Percentiles rank a stretch among this genome's conserved stretches.
Evolutionary conservation across 1,140 invertebrate genomes (phyloP).

Genomic region (Notospermus geniculatus): DNA sequence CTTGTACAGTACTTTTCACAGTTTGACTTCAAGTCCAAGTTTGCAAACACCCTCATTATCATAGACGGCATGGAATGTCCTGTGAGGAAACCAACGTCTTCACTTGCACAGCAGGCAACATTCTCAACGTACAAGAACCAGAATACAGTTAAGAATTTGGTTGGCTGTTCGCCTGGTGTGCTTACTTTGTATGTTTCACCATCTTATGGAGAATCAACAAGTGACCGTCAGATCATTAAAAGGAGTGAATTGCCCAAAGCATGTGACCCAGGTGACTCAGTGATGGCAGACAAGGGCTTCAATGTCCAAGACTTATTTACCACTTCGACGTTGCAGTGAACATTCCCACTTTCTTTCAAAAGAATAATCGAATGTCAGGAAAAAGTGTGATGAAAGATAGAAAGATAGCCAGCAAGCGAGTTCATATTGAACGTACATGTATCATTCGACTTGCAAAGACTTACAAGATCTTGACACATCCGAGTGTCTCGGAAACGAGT

Average conservation of each 20-base stretch:
- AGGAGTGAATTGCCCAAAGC: constrained; percentile 5
- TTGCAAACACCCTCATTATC: constrained; percentile 35
- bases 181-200: constrained; percentile 14
- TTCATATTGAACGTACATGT: constrained; percentile 21
- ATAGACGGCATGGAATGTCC: constrained; percentile 39
- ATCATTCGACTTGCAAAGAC: constrained; percentile 18
- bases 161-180: constrained; percentile 28
- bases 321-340: constrained; percentile 10
- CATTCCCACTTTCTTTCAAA: constrained; percentile 13
- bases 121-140: constrained; percentile 41
- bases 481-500: not conserved
- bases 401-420: constrained; percentile 16
- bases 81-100: constrained; percentile 24
- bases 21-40: constrained; percentile 34
- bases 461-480: constrained; percentile 5
- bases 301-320: constrained; percentile 12
- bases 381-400: constrained; percentile 13
- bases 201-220: constrained; percentile 16
- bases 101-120: constrained; percentile 34
- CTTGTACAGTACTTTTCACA: no score
- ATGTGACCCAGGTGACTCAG: constrained; percentile 8
- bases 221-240: constrained; percentile 19
- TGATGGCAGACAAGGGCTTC: constrained; percentile 13
- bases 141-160: constrained; percentile 26
- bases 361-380: constrained; percentile 14